Evolutionary conservation across 2,113 vertebrate genomes (phyloP), one percentile per base, ranked within the genome.

Genomic region (Callionymus lyra): DNA sequence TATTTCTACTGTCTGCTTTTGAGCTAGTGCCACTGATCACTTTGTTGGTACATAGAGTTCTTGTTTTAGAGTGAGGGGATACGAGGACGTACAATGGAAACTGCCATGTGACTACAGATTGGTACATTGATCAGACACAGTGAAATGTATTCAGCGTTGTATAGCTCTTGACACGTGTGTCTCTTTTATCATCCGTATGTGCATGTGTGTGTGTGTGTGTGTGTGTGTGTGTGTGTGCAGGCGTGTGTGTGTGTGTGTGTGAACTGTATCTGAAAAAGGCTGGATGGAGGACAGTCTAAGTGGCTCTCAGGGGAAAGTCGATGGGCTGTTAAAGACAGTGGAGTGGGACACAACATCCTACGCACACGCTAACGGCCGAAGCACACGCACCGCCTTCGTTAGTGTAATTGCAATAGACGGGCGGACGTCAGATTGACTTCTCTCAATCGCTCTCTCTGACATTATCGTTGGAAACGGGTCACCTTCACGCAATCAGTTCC

Each of bases 261-360:
- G 68, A 70, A 69, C 61, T 70, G 69, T 63, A 70, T 70, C 68
- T 71, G 61, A 63, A 76, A n/a, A 73, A 70, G 77, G 65, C 56
- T 74, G 65, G 46, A 68, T 71, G 52, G 72, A 72, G 76, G 74
- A 72, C 65, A 56, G 62, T 65, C 65, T 76, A 81, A 82, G 77
- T 82, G 77, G 70, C 66, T 77, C 76, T 76, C 76, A 50, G 53
- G 76, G 77, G 77, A 71, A 63, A 68, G 62, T 52, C 61, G 59
- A 74, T 77, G 38, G 41, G 57, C 70, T 68, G 69, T 76, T 77
- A 69, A 74, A 80, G 70, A 68, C 70, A 69, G 74, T 50, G 59
- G 55, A 77, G 61, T 63, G 65, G 68, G 74, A 72, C 67, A 67
- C 57, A 73, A 63, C 72, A 67, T 68, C 51, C 47, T 41, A 13